These are phyloP conservation scores for Atlantisia rogersi DNA, from an alignment of 2,113 vertebrate genomes.

Conservation along the genomic window DNA sequence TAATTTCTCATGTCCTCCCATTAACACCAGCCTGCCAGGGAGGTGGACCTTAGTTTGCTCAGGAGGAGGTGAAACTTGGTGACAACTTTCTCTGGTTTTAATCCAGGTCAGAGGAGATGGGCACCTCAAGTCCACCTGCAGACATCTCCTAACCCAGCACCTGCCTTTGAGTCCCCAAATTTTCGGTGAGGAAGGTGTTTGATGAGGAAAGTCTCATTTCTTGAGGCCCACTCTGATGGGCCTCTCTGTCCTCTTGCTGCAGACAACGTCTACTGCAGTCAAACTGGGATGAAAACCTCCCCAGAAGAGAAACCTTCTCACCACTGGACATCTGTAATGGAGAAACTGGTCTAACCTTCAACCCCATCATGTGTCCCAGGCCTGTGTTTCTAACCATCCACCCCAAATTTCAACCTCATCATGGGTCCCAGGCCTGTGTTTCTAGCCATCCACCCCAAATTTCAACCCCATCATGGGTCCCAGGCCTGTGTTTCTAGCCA, in stretches of 20 bases:
- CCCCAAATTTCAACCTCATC: neutral
- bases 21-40: neutral
- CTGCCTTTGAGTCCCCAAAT: neutral
- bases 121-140: rapidly evolving
- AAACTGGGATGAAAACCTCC: neutral
- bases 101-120: neutral
- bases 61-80: neutral
- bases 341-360: neutral
- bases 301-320: rapidly evolving
- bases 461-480: neutral
- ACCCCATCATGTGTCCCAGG: neutral
- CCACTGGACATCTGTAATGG: neutral
- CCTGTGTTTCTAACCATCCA: neutral
- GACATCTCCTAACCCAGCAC: neutral
- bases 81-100: neutral
- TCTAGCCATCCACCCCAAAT: neutral
- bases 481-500: neutral
- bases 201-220: neutral
- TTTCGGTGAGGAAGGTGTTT: neutral
- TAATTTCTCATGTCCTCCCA: neutral
- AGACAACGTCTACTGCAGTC: rapidly evolving
- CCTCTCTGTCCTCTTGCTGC: neutral
- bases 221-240: neutral
- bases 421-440: neutral
- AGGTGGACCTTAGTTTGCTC: neutral